A percentile compares a stretch with the other conserved stretches of the same genome.
These are phyloP conservation scores for Allenopithecus nigroviridis DNA, from an alignment of 2,797 vertebrate genomes.

Conservation along the genomic window DNA sequence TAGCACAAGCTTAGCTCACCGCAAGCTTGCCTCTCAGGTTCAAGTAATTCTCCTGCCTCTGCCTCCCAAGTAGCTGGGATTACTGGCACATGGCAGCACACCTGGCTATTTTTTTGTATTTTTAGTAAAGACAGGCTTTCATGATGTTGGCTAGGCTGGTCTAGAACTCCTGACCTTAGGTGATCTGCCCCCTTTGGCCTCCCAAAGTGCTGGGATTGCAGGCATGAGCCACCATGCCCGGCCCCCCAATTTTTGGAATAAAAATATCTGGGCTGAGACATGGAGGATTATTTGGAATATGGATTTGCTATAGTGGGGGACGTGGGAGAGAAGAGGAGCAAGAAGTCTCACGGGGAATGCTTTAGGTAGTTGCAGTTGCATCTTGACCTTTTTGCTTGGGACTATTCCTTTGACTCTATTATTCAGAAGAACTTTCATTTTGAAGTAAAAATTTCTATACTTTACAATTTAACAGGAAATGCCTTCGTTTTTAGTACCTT, in stretches of 20 bases:
- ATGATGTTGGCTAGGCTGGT: neutral
- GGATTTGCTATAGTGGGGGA: neutral
- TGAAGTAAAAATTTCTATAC: slow-evolving; percentile 47
- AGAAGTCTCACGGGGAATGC: neutral
- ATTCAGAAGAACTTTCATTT: neutral
- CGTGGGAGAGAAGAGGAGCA: neutral
- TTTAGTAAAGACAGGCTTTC: neutral
- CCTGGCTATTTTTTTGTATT: neutral
- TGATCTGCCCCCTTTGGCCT: neutral
- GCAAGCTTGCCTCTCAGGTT: neutral
- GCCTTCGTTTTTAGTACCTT: slow-evolving; percentile 85
- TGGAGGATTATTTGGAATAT: neutral
- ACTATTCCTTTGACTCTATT: neutral
- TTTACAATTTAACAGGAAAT: slow-evolving; percentile 87
- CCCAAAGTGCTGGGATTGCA: neutral
- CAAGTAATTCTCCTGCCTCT: neutral
- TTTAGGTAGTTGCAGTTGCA: neutral
- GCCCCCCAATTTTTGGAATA: neutral
- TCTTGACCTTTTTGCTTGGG: neutral
- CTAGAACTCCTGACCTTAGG: neutral
- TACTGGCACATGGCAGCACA: neutral
- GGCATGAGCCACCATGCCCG: neutral
- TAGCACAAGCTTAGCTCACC: neutral
- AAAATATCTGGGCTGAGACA: neutral
- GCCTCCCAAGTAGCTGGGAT: neutral